Evolutionary conservation across 2,113 vertebrate genomes (phyloP).

Genomic region (Leptobrachium leishanense): DNA sequence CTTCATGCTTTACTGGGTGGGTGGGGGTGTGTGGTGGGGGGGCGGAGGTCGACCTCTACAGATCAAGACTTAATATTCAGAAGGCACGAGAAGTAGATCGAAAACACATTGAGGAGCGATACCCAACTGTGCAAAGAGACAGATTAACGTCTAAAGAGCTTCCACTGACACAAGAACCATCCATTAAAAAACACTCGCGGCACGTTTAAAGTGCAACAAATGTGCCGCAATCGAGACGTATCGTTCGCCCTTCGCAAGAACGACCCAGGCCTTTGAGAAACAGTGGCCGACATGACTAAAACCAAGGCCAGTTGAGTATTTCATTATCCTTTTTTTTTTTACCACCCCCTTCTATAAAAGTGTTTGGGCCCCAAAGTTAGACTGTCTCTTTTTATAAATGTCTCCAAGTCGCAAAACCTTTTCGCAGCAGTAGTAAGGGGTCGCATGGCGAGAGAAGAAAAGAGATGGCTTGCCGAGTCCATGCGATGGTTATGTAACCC

Average conservation of each 20-base stretch:
- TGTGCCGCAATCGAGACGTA: background rate
- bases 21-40: background rate
- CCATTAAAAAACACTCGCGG: background rate
- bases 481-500: background rate
- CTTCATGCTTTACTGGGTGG: background rate
- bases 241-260: background rate
- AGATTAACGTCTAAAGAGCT: slow-evolving; percentile 20
- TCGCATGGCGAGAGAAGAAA: background rate
- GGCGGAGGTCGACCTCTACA: background rate
- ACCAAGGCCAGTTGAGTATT: too few relatives aligned
- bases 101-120: background rate
- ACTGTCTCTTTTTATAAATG: too few relatives aligned
- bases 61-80: slow-evolving; percentile 18
- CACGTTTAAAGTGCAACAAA: slow-evolving; percentile 26
- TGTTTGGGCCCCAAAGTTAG: too few relatives aligned
- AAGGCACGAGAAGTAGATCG: slow-evolving; percentile 22
- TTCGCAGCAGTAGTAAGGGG: background rate
- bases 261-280: background rate
- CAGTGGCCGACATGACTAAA: background rate
- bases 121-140: background rate
- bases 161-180: slow-evolving; percentile 3
- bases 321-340: too few relatives aligned
- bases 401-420: background rate
- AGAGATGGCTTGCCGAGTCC: background rate
- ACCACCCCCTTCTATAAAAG: too few relatives aligned